Conservation (phyloP, 1,140 invertebrate genomes). For the Tachypleus tridentatus region DNA sequence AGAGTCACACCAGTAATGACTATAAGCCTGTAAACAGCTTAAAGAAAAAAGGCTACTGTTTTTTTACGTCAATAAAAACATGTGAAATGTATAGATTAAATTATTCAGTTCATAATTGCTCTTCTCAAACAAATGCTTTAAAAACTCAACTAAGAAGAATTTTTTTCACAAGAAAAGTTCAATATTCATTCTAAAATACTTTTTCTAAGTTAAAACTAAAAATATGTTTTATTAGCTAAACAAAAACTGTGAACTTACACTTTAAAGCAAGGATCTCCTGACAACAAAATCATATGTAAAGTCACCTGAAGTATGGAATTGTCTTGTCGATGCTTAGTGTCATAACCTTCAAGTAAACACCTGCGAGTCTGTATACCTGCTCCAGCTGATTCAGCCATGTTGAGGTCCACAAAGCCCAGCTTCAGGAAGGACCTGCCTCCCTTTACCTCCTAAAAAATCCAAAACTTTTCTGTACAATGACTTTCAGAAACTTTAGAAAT, state of each 20-base stretch:
- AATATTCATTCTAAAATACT: too few relatives aligned
- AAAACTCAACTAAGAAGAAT: too few relatives aligned
- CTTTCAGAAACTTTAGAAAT: background rate
- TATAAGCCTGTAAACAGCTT: too few relatives aligned
- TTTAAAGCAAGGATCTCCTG: slow-evolving; percentile 94
- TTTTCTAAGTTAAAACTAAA: too few relatives aligned
- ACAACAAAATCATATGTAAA: slow-evolving; percentile 84
- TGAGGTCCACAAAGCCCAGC: slow-evolving; percentile 90
- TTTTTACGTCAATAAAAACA: too few relatives aligned
- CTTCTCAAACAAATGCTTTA: too few relatives aligned
- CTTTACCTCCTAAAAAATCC: slow-evolving; percentile 51
- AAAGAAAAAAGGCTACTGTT: too few relatives aligned
- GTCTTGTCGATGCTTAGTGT: slow-evolving; percentile 72
- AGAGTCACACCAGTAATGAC: too few relatives aligned
- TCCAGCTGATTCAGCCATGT: slow-evolving; percentile 91
- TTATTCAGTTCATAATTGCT: too few relatives aligned
- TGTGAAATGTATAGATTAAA: too few relatives aligned
- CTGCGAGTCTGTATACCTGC: slow-evolving; percentile 66
- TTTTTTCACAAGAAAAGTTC: too few relatives aligned
- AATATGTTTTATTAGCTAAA: too few relatives aligned
- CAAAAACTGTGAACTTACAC: slow-evolving; percentile 51
- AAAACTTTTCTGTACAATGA: slow-evolving; percentile 5
- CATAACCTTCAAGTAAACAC: slow-evolving; percentile 88
- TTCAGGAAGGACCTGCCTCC: slow-evolving; percentile 88
- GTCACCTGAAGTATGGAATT: slow-evolving; percentile 87